Evolutionary conservation across 1,140 invertebrate genomes (phyloP).

Genomic region (Drosophila rhopaloa): DNA sequence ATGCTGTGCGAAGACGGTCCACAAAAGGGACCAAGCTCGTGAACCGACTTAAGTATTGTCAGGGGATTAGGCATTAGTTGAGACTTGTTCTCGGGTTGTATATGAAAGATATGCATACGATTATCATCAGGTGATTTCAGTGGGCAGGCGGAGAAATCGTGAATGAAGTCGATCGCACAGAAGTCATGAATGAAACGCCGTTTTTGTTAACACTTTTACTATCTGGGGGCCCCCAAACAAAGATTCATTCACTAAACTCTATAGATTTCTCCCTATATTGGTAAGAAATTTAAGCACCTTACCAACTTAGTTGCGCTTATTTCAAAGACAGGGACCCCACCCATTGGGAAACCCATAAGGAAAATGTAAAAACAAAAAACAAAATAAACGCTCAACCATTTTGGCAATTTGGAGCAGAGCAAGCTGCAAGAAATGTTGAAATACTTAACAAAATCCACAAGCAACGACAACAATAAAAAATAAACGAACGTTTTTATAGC

Average conservation of each 20-base stretch:
- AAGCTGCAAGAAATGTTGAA: conserved; percentile 74
- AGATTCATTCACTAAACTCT: conserved; percentile 17
- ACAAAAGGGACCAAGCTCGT: conserved; percentile 47
- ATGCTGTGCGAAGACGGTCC: conserved; percentile 56
- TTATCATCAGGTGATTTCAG: conserved; percentile 6
- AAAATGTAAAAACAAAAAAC: conserved; percentile 19
- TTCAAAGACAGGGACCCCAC: conserved; percentile 56
- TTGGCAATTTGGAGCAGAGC: conserved; percentile 76
- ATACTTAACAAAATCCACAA: conserved; percentile 74
- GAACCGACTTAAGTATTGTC: conserved; percentile 42
- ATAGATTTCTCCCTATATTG: conserved; percentile 23
- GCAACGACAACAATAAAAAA: conserved; percentile 74
- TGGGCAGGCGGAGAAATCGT: conserved; percentile 34
- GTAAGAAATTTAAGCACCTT: conserved; percentile 1
- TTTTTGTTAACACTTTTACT: conserved; percentile 35
- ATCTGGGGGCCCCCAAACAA: not conserved
- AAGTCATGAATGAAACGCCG: conserved; percentile 26
- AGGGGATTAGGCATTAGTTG: conserved; percentile 49
- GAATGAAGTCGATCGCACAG: conserved; percentile 34
- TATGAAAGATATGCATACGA: conserved; percentile 39
- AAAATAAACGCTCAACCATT: conserved; percentile 54
- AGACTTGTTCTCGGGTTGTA: conserved; percentile 33
- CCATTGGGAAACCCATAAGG: conserved; percentile 60
- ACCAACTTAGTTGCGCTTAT: conserved; percentile 8
- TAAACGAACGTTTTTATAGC: conserved; percentile 79